phyloP scores from a whole-genome alignment of 2,797 vertebrate species.

The Tangara arthus region DNA sequence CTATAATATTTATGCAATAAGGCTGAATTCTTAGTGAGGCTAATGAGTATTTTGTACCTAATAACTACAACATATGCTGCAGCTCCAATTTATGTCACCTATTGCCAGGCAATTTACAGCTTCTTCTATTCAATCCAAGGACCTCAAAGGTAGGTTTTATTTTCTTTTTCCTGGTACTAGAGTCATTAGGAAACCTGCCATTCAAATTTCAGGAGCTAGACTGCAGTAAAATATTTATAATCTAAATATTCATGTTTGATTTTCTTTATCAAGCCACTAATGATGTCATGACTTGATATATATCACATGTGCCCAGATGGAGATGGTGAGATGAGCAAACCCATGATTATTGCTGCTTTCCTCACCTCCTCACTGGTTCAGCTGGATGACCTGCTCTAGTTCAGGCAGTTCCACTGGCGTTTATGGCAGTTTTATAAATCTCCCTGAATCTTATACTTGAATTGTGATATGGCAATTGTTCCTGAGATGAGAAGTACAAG shows the following conservation, averaged over 20 bases:
- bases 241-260: neutral
- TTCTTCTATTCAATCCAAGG: neutral
- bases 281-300: too few relatives aligned
- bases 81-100: neutral
- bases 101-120: neutral
- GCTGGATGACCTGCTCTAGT: neutral
- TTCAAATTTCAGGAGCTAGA: neutral
- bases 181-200: neutral
- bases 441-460: neutral
- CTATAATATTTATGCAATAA: neutral
- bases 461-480: neutral
- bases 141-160: neutral
- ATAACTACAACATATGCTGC: neutral
- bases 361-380: neutral
- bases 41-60: neutral
- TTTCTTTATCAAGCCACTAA: neutral
- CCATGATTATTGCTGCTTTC: neutral
- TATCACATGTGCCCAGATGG: neutral
- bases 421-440: neutral
- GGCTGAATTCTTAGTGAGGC: neutral
- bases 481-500: neutral
- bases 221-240: neutral
- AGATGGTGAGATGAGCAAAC: neutral
- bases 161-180: neutral
- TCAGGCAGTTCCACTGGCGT: neutral